Evolutionary conservation across 1,140 invertebrate species (phyloP), one percentile per base, ranked within the genome.

Genomic region (Oncopodura yosiiana): DNA sequence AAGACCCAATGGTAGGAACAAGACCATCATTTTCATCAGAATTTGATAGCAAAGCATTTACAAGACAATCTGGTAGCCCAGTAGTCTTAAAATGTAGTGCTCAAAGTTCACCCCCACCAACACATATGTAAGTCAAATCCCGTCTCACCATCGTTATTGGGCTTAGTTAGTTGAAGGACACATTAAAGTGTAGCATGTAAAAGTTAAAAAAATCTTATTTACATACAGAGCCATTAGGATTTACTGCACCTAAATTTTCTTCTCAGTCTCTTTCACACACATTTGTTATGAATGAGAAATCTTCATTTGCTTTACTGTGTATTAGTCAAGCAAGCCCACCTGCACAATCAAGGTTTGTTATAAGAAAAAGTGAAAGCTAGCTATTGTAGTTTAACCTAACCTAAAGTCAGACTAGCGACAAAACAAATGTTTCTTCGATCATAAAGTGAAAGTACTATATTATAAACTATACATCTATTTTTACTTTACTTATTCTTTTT

Each of bases 171-270:
- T 18, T 60, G 60, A 26, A 58, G 36, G 6, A 60, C 48, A 34
- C 32, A 52, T n/a, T 39, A 59, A 29, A 51, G 53, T 11, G 29
- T 39, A 6, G 37, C 61, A 12, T 56, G 59, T n/a, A n/a, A n/a
- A n/a, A n/a, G n/a, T n/a, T n/a, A n/a, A n/a, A n/a, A 42, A 6
- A 16, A 42, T 12, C 8, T 19, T 12, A 16, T 6, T 6, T 9
- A n/a, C 45, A 16, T 70, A 62, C 70, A 77, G 74, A 77, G 61
- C 53, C 46, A 9, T 36, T 37, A 3, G 52, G 49, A 29, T 77
- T 75, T 45, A 81, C 82, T 48, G 76, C 78, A 37, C 85, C 85
- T 24, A 84, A 83, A 70, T 77, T 87, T 68, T 81, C 81, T 39
- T 77, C 76, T 60, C 66, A 38, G 58, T 36, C 49, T 36, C 29